Evolutionary conservation across 2,797 vertebrate genomes (phyloP).

Genomic region (Poeciliopsis paucimaculata): DNA sequence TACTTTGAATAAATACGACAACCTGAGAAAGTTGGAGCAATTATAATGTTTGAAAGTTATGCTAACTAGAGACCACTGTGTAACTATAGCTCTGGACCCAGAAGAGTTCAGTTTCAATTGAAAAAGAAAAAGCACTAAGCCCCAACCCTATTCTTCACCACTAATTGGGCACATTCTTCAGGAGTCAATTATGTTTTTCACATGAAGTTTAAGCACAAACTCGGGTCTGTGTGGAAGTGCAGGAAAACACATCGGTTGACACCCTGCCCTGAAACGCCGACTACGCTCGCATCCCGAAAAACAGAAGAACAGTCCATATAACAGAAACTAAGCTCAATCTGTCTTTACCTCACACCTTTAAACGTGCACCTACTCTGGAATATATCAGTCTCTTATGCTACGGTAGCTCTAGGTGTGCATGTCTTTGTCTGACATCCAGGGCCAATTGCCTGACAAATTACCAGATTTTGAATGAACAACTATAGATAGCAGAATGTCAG

Average conservation of each 20-base stretch:
- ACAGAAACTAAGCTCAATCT: background rate
- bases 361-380: conserved; percentile 8
- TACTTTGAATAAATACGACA: background rate
- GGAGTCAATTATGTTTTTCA: conserved; percentile 71
- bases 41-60: conserved; percentile 15
- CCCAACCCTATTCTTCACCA: conserved; percentile 9
- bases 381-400: background rate
- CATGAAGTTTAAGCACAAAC: conserved; percentile 73
- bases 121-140: conserved; percentile 19
- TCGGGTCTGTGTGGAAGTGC: conserved; percentile 44
- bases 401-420: background rate
- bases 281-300: conserved; percentile 24
- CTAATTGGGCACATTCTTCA: conserved; percentile 73
- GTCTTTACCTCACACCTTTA: conserved; percentile 2
- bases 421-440: conserved; percentile 5
- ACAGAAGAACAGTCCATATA: conserved; percentile 11
- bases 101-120: conserved; percentile 24
- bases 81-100: conserved; percentile 17
- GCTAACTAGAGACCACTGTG: background rate
- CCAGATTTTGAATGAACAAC: conserved; percentile 38
- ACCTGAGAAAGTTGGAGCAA: background rate
- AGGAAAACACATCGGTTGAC: conserved; percentile 63
- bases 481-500: conserved; percentile 35
- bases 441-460: conserved; percentile 34
- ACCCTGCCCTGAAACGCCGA: conserved; percentile 40